Evolutionary conservation across 2,888 invertebrate species (phyloP).

Genomic region (Luperina testacea): DNA sequence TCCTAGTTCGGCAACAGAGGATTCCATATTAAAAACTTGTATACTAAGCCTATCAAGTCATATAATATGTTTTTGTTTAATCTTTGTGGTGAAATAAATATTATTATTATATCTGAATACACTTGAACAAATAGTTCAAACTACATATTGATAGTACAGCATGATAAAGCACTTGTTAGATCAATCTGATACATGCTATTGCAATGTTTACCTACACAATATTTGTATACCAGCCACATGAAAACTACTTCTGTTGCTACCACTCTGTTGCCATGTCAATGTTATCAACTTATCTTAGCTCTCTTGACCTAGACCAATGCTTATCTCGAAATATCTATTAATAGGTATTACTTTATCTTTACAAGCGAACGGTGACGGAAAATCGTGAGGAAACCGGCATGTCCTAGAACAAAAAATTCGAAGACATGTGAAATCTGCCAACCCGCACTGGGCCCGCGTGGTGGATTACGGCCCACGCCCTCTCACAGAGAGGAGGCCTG

Average conservation of each 20-base stretch:
- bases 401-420: background rate
- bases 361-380: background rate
- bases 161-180: background rate
- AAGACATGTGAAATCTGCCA: background rate
- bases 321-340: slow-evolving; percentile 5
- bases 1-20: no score
- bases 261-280: background rate
- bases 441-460: background rate
- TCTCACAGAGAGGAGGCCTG: background rate
- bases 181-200: slow-evolving; percentile 7
- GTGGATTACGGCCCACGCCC: background rate
- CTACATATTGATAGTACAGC: background rate
- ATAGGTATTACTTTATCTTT: background rate
- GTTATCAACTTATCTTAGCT: slow-evolving; percentile 7
- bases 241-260: slow-evolving; percentile 7
- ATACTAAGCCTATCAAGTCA: no score
- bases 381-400: background rate
- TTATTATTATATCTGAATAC: background rate
- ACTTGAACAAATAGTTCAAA: background rate
- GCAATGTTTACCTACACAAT: slow-evolving; percentile 10
- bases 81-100: no score
- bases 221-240: slow-evolving; percentile 20
- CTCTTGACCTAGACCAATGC: slow-evolving; percentile 15
- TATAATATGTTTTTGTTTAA: no score
- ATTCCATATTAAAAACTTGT: no score